phyloP scores from a whole-genome alignment of 1,140 invertebrate species.

The Dreissena rostriformis region DNA sequence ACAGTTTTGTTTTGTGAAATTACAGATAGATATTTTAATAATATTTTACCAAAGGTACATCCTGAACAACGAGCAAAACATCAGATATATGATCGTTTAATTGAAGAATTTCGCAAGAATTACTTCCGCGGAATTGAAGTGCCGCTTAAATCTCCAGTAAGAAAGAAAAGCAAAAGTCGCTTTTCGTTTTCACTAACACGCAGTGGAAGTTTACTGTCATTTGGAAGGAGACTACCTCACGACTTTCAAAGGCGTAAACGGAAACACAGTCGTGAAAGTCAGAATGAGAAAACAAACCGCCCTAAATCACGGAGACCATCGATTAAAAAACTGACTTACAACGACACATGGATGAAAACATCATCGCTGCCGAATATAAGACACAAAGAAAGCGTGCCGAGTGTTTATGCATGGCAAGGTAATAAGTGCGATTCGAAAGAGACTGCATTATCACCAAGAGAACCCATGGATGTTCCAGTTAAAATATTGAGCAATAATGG shows the following conservation, averaged over 20 bases:
- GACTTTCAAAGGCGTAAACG: slow-evolving; percentile 56
- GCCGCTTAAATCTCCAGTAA: slow-evolving; percentile 51
- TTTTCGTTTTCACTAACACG: slow-evolving; percentile 37
- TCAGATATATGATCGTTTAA: slow-evolving; percentile 71
- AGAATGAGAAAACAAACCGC: slow-evolving; percentile 48
- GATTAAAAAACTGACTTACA: slow-evolving; percentile 36
- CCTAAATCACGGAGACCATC: slow-evolving; percentile 35
- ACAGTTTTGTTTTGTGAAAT: slow-evolving; percentile 77
- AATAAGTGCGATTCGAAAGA: neutral
- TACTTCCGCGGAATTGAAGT: slow-evolving; percentile 75
- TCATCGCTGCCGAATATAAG: slow-evolving; percentile 75
- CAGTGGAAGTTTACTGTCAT: slow-evolving; percentile 33
- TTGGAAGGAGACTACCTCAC: slow-evolving; percentile 58
- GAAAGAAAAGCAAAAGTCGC: slow-evolving; percentile 38
- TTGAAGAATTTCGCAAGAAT: slow-evolving; percentile 73
- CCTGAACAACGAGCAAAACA: slow-evolving; percentile 58
- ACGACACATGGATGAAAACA: slow-evolving; percentile 72
- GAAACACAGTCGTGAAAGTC: slow-evolving; percentile 45
- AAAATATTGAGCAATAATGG: slow-evolving; percentile 36
- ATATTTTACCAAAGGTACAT: slow-evolving; percentile 64
- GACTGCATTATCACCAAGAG: slow-evolving; percentile 3
- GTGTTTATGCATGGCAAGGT: slow-evolving; percentile 9
- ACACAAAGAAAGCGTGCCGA: slow-evolving; percentile 54
- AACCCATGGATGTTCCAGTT: slow-evolving; percentile 54
- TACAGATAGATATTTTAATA: slow-evolving; percentile 72